These are phyloP conservation scores for Diorhabda carinulata DNA, from an alignment of 1,140 invertebrate genomes.

Conservation along the genomic window DNA sequence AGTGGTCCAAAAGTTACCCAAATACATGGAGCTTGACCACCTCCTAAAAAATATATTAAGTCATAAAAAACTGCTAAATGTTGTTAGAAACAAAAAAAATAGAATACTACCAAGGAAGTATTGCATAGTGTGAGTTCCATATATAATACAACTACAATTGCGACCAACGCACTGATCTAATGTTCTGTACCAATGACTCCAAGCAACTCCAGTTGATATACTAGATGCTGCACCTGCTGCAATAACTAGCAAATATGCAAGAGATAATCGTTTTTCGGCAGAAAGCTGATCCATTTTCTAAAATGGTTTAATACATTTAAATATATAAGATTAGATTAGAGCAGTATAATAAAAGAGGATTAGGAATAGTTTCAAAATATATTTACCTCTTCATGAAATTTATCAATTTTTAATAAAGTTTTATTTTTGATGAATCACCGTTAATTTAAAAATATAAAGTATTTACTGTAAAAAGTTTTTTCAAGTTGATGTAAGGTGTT, in stretches of 20 bases:
- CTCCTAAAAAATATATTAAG: slow-evolving; percentile 41
- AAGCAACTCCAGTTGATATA: slow-evolving; percentile 48
- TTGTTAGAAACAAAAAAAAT: neutral
- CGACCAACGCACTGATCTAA: slow-evolving; percentile 51
- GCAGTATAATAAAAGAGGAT: too few relatives aligned
- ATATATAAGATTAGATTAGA: too few relatives aligned
- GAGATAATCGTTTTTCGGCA: slow-evolving; percentile 45
- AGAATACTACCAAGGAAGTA: slow-evolving; percentile 46
- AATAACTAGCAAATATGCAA: slow-evolving; percentile 45
- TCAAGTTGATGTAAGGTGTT: neutral
- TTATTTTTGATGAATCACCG: neutral
- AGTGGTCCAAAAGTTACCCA: slow-evolving; percentile 52
- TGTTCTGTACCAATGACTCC: slow-evolving; percentile 55
- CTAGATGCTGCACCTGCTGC: slow-evolving; percentile 47
- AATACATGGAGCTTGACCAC: slow-evolving; percentile 50
- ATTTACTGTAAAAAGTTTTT: neutral
- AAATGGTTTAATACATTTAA: neutral
- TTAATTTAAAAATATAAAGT: neutral
- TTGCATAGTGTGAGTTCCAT: slow-evolving; percentile 50
- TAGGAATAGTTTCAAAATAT: neutral
- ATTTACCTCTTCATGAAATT: neutral
- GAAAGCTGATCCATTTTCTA: slow-evolving; percentile 32
- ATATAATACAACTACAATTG: slow-evolving; percentile 57
- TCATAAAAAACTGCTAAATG: slow-evolving; percentile 4
- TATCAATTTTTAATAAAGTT: neutral